Percentiles rank a stretch among this genome's conserved stretches.
Evolutionary conservation across 2,888 invertebrate species (phyloP).

Genomic region (Cyclophora punctaria): DNA sequence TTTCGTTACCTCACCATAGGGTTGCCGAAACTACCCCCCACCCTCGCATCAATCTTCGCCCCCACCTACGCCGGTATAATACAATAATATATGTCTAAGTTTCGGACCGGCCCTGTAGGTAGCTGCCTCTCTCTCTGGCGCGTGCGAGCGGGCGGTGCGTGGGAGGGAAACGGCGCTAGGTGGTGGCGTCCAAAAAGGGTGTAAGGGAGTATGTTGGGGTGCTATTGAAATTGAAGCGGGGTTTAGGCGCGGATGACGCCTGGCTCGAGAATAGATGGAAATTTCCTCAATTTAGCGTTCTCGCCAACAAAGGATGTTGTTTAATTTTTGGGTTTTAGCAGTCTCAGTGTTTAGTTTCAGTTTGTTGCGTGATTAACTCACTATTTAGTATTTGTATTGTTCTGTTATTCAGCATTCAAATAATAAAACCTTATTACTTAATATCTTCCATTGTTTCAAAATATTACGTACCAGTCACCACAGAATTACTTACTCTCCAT

Average conservation of each 20-base stretch:
- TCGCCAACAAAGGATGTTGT: conserved; percentile 73
- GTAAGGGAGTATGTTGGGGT: conserved; percentile 69
- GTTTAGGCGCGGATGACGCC: conserved; percentile 75
- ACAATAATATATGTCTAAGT: conserved; percentile 75
- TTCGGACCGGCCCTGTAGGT: conserved; percentile 74
- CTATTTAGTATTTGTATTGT: conserved; percentile 45
- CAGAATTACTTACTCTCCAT: too few relatives aligned
- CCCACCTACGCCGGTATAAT: conserved; percentile 73
- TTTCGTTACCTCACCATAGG: conserved; percentile 70
- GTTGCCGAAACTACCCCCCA: conserved; percentile 69
- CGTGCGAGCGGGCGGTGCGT: conserved; percentile 17
- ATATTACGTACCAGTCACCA: too few relatives aligned
- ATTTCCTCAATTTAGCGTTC: conserved; percentile 76
- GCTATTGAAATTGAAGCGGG: conserved; percentile 76
- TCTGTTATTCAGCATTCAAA: conserved; percentile 14
- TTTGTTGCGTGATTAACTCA: conserved; percentile 4
- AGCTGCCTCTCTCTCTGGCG: conserved; percentile 38
- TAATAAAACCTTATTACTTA: too few relatives aligned
- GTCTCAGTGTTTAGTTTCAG: conserved; percentile 18
- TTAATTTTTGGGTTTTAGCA: conserved; percentile 72
- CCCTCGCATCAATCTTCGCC: conserved; percentile 70
- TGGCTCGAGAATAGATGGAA: conserved; percentile 75
- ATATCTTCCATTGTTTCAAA: too few relatives aligned
- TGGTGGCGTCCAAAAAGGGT: conserved; percentile 73
- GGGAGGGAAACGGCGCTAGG: conserved; percentile 37